A percentile compares a stretch with the other conserved stretches of the same genome.
Conservation (phyloP, 2,113 vertebrate genomes). For the Lepidiolamprologus cunningtoni region DNA sequence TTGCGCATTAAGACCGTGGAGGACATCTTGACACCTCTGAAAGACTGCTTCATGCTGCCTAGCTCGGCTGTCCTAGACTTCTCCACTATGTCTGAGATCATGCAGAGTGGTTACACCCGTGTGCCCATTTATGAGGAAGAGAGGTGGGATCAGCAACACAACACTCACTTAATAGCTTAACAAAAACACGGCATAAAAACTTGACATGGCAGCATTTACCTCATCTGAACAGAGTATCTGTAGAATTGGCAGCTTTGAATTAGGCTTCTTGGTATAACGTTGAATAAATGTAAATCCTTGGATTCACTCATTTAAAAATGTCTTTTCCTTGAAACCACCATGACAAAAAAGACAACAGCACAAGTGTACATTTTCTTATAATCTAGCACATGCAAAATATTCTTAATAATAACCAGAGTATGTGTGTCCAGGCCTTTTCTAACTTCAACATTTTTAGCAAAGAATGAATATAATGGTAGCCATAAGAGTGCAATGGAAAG, state of each 20-base stretch:
- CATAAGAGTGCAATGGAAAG: background rate
- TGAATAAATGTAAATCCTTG: background rate
- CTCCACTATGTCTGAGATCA: constrained; percentile 84
- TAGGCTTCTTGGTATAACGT: background rate
- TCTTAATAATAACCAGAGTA: background rate
- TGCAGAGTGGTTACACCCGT: constrained; percentile 89
- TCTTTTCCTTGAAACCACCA: background rate
- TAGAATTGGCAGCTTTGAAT: background rate
- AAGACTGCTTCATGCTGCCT: constrained; percentile 88
- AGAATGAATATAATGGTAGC: background rate
- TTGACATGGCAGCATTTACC: background rate
- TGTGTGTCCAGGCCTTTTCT: background rate
- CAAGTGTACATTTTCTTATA: background rate
- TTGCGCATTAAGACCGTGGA: constrained; percentile 84
- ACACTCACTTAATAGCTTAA: background rate
- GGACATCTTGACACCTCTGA: constrained; percentile 84
- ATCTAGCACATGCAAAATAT: background rate
- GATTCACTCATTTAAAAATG: background rate
- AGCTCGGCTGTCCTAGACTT: constrained; percentile 80
- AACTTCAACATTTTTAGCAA: background rate
- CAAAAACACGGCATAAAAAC: background rate
- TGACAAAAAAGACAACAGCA: background rate
- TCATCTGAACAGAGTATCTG: background rate
- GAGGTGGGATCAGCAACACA: constrained; percentile 39
- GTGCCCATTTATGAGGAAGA: constrained; percentile 90